Conservation (phyloP, 2,888 invertebrate genomes). For the Pelosia muscerda region DNA sequence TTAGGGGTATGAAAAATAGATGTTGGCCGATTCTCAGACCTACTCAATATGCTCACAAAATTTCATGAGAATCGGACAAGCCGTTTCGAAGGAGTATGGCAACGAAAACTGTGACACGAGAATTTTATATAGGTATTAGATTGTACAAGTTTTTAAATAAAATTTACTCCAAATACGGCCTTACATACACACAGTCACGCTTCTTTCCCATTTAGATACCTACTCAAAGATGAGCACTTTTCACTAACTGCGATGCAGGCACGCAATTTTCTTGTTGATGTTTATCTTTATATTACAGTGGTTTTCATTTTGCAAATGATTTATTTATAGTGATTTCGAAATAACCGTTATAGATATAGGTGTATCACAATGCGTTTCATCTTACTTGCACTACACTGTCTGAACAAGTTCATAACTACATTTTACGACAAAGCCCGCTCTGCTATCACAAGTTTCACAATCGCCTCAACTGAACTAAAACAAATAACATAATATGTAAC, state of each 20-base stretch:
- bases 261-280: not conserved
- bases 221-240: too few relatives aligned
- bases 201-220: not conserved
- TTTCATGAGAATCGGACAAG: too few relatives aligned
- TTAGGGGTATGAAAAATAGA: too few relatives aligned
- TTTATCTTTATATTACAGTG: not conserved
- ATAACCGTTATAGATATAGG: not conserved
- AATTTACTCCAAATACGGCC: too few relatives aligned
- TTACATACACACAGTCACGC: not conserved
- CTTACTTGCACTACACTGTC: constrained; percentile 19
- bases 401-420: constrained; percentile 51
- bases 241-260: too few relatives aligned
- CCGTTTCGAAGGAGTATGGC: too few relatives aligned
- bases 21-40: too few relatives aligned
- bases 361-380: constrained; percentile 14
- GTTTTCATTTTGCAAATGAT: not conserved
- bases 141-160: too few relatives aligned
- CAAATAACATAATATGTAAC: constrained; percentile 35
- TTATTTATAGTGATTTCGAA: not conserved
- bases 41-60: too few relatives aligned
- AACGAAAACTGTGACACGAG: too few relatives aligned
- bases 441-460: constrained; percentile 45
- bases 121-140: too few relatives aligned
- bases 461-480: constrained; percentile 41
- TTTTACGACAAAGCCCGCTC: constrained; percentile 43